Conservation (phyloP, 1,140 invertebrate species). For the Megalopta genalis region DNA sequence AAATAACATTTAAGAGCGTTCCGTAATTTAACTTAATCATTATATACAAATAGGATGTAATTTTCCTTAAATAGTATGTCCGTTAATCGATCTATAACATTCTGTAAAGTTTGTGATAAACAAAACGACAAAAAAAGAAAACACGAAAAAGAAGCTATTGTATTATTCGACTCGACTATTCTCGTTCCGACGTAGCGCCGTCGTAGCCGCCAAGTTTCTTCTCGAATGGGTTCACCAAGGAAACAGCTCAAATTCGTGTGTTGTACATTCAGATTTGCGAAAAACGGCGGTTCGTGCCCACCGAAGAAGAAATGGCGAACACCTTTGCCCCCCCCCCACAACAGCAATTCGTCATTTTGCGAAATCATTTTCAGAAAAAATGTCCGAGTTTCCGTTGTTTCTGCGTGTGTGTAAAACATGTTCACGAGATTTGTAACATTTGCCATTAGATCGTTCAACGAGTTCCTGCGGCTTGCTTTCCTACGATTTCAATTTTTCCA, state of each 20-base stretch:
- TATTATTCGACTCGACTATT: conserved; percentile 43
- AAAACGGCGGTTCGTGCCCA: not conserved
- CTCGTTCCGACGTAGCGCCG: conserved; percentile 36
- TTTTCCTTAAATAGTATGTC: conserved; percentile 27
- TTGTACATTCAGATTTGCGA: conserved; percentile 16
- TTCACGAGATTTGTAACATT: conserved; percentile 5
- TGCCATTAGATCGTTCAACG: not conserved
- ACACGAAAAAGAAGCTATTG: conserved; percentile 11
- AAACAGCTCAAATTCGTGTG: not conserved
- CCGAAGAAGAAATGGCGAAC: not conserved
- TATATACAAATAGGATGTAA: conserved; percentile 38
- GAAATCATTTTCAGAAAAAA: too few relatives aligned
- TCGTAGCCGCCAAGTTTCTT: conserved; percentile 42
- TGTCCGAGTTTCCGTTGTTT: too few relatives aligned
- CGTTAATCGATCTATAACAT: conserved; percentile 26
- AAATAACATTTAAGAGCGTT: conserved; percentile 19
- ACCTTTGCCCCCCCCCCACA: not conserved
- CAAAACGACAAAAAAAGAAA: too few relatives aligned
- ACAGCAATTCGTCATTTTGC: too few relatives aligned
- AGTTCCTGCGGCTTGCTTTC: too few relatives aligned
- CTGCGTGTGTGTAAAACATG: not conserved
- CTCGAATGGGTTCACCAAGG: conserved; percentile 21
- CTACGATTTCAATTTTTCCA: too few relatives aligned
- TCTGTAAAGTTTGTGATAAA: conserved; percentile 50
- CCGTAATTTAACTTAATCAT: conserved; percentile 44